phyloP scores from a whole-genome alignment of 2,113 vertebrate genomes.

The Dromiciops gliroides region DNA sequence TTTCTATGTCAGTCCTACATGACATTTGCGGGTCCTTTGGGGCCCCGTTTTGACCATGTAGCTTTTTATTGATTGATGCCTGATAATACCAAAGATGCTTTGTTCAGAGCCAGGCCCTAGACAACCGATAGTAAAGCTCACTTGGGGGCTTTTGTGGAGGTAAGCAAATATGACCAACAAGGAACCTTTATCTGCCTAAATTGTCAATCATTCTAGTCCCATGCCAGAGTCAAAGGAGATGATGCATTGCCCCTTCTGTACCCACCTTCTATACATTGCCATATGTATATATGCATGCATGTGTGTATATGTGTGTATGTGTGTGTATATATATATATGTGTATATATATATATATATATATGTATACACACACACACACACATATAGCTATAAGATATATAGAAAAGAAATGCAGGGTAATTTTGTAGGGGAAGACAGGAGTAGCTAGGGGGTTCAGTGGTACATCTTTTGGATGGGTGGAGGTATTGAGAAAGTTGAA shows the following conservation, averaged over 20 bases:
- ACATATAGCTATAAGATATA: too few relatives aligned
- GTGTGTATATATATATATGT: too few relatives aligned
- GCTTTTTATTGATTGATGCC: background rate
- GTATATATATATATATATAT: too few relatives aligned
- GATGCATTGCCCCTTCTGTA: background rate
- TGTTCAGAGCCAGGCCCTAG: background rate
- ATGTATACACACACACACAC: too few relatives aligned
- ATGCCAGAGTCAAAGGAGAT: too few relatives aligned
- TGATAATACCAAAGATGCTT: background rate
- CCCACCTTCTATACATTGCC: background rate
- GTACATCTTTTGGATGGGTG: background rate
- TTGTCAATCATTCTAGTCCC: background rate
- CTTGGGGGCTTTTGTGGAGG: background rate
- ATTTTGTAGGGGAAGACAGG: too few relatives aligned
- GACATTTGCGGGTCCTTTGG: constrained; percentile 48
- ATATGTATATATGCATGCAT: background rate
- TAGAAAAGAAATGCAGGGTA: too few relatives aligned
- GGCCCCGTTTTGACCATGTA: constrained; percentile 50
- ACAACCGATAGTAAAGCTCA: background rate
- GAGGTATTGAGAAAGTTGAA: background rate
- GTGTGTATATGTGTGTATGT: too few relatives aligned
- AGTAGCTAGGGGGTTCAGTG: background rate
- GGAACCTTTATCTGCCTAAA: background rate
- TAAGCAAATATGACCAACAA: background rate
- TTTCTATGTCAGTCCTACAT: constrained; percentile 56